These are phyloP conservation scores for Sebastes cheni DNA, from an alignment of 2,797 vertebrate species.

Conservation along the genomic window DNA sequence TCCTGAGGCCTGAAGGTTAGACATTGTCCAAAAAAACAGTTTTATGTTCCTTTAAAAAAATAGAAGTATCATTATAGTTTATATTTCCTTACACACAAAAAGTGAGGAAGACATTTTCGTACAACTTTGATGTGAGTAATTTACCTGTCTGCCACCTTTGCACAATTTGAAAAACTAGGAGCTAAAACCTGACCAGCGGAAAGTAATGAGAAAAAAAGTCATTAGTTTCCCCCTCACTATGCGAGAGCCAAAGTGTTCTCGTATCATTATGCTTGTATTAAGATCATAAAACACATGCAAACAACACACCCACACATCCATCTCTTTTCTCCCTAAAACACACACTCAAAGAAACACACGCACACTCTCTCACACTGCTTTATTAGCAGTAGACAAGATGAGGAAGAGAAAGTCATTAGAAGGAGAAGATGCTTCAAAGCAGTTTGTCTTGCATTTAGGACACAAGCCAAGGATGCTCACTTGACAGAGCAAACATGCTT, in stretches of 20 bases:
- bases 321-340: not conserved
- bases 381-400: constrained; percentile 37
- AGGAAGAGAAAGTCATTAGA: constrained; percentile 61
- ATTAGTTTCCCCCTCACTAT: constrained; percentile 12
- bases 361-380: not conserved
- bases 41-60: not conserved
- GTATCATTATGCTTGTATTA: constrained; percentile 31
- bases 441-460: constrained; percentile 60
- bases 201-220: constrained; percentile 30
- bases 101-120: not conserved
- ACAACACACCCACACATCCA: constrained; percentile 30
- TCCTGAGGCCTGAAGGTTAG: not conserved
- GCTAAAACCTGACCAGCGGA: constrained; percentile 26
- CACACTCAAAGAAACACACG: not conserved
- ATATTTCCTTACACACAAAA: not conserved
- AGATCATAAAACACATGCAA: constrained; percentile 46
- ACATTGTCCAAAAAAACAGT: not conserved
- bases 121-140: not conserved
- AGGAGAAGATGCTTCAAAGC: constrained; percentile 59
- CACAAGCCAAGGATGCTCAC: constrained; percentile 48
- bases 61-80: not conserved
- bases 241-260: constrained; percentile 25
- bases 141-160: constrained; percentile 5
- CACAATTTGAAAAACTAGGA: not conserved
- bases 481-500: constrained; percentile 43